Base-by-base conservation (phyloP, 2,888 invertebrate genomes). In the Drosophila helvetica region DNA sequence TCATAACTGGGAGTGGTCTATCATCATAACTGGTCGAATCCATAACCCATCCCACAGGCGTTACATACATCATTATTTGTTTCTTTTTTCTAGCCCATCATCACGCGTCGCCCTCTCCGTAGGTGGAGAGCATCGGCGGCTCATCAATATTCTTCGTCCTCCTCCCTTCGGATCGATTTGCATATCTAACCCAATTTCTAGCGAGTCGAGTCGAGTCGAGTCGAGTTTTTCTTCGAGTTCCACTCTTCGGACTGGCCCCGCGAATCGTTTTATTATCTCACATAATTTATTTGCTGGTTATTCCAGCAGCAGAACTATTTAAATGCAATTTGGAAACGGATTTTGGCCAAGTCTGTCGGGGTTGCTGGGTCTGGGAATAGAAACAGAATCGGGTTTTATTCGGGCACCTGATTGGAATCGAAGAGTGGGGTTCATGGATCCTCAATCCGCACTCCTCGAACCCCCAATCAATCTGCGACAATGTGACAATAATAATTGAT, bases 321-420 rank as follows among this genome's bases (percentile, higher is more conserved):
- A 77, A 74, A 61, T 53, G 73, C 77, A 75, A 80, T 85, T 86
- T 81, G 74, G 63, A 85, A 64, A 73, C 84, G 84, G 84, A 86
- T 72, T 64, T 73, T 19, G 53, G 59, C 46, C 55, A 51, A 58
- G 46, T 59, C 56, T 54, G 15, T 50, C n/a, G 18, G 27, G 18
- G 30, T 19, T 18, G 46, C n/a, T 22, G 38, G 53, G 42, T 38
- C 17, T 27, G 27, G 9, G 52, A 66, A 68, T 58, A 52, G 19
- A 66, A 58, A 43, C 38, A 50, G 47, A 65, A 33, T 27, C 42
- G 42, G 30, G 42, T 53, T 46, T 56, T 63, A 27, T 56, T 42
- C 48, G 33, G n/a, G 27, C n/a, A 56, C 54, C 53, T 65, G 65
- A 65, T 43, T 22, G 30, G 65, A 65, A 65, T 65, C 9, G 0